Conservation (phyloP, 2,797 vertebrate species). For the Macropus fuliginosus region DNA sequence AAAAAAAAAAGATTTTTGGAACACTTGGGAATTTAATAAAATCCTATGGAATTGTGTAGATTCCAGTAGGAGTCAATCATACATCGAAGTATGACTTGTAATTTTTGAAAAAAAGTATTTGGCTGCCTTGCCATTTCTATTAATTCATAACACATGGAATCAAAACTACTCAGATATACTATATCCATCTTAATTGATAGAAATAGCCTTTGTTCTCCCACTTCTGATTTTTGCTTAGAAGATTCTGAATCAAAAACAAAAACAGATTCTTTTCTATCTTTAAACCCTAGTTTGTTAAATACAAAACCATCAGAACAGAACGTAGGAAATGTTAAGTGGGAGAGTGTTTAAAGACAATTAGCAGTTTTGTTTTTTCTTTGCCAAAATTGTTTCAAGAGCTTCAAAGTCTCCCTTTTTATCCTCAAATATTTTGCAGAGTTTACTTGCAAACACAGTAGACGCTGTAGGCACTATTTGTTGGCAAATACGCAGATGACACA, state of each 20-base stretch:
- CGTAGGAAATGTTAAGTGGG: slow-evolving; percentile 51
- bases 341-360: slow-evolving; percentile 49
- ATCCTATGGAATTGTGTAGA: slow-evolving; percentile 42
- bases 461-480: slow-evolving; percentile 65
- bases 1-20: slow-evolving; percentile 51
- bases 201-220: background rate
- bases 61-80: slow-evolving; percentile 60
- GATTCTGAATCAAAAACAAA: slow-evolving; percentile 20
- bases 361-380: slow-evolving; percentile 27
- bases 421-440: slow-evolving; percentile 54
- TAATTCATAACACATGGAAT: background rate
- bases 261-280: slow-evolving; percentile 46
- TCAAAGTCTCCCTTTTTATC: slow-evolving; percentile 58
- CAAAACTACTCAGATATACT: slow-evolving; percentile 29
- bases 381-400: slow-evolving; percentile 41
- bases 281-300: slow-evolving; percentile 58
- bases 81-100: slow-evolving; percentile 29
- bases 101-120: slow-evolving; percentile 64
- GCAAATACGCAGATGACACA: slow-evolving; percentile 47
- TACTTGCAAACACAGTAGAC: slow-evolving; percentile 54
- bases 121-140: slow-evolving; percentile 40
- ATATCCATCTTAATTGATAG: slow-evolving; percentile 29
- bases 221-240: background rate
- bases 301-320: slow-evolving; percentile 34
- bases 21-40: background rate